A percentile compares a stretch with the other conserved stretches of the same genome.
phyloP scores from a whole-genome alignment of 1,140 invertebrate species.

The Neoseiulus cucumeris region DNA sequence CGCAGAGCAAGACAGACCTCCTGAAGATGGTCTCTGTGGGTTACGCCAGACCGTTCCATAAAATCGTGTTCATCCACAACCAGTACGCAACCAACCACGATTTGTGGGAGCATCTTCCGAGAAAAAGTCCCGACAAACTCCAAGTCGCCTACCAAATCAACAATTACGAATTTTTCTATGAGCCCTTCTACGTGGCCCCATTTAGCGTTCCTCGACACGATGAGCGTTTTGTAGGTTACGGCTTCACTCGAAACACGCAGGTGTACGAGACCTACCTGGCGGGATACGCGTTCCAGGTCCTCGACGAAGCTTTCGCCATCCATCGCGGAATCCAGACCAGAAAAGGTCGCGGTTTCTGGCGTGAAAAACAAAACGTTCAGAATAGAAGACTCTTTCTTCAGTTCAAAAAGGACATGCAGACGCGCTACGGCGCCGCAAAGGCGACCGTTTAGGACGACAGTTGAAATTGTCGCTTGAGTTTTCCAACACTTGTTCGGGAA shows the following conservation, averaged over 20 bases:
- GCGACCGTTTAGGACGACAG: too few species aligned
- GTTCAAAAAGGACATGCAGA: slow-evolving; percentile 62
- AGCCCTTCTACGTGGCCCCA: slow-evolving; percentile 76
- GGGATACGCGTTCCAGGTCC: slow-evolving; percentile 66
- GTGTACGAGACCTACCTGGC: slow-evolving; percentile 82
- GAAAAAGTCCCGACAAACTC: slow-evolving; percentile 28
- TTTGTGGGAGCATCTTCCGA: slow-evolving; percentile 25
- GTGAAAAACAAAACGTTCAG: slow-evolving; percentile 58
- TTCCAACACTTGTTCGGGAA: too few species aligned
- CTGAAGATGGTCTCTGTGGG: slow-evolving; percentile 48
- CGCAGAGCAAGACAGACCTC: slow-evolving; percentile 51
- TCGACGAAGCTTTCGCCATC: slow-evolving; percentile 69
- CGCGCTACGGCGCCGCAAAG: slow-evolving; percentile 37
- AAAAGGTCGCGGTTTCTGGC: slow-evolving; percentile 50
- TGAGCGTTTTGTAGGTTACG: slow-evolving; percentile 79
- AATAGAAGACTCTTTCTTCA: slow-evolving; percentile 58
- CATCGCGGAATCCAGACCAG: slow-evolving; percentile 63
- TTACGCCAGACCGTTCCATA: slow-evolving; percentile 67
- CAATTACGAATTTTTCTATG: slow-evolving; percentile 65
- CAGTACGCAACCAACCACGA: slow-evolving; percentile 79
- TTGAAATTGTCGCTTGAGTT: too few species aligned
- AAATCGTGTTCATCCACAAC: slow-evolving; percentile 75
- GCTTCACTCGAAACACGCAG: slow-evolving; percentile 83
- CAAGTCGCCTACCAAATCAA: slow-evolving; percentile 58
- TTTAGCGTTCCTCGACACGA: slow-evolving; percentile 63